These are phyloP conservation scores for Spinus pinus DNA, from an alignment of 2,797 vertebrate species.

Conservation along the genomic window DNA sequence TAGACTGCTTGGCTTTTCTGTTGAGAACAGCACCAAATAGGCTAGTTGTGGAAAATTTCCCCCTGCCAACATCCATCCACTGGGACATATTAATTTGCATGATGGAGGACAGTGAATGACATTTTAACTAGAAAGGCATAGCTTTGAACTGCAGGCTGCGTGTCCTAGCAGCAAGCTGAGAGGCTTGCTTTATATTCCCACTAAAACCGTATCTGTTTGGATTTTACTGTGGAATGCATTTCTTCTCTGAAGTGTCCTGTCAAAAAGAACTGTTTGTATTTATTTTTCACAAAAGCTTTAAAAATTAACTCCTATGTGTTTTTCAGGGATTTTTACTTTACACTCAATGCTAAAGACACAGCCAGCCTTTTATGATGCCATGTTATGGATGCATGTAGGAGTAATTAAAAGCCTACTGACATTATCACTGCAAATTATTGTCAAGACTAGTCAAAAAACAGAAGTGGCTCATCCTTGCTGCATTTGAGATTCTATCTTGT, in stretches of 20 bases:
- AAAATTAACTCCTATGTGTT: background rate
- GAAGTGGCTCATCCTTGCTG: background rate
- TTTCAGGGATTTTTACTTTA: background rate
- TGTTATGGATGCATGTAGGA: background rate
- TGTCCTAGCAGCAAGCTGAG: slow-evolving; percentile 25
- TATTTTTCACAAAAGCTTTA: background rate
- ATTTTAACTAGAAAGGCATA: background rate
- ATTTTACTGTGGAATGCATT: background rate
- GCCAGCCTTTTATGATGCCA: background rate
- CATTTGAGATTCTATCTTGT: background rate
- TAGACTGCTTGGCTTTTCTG: background rate
- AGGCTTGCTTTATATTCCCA: background rate
- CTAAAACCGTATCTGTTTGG: background rate
- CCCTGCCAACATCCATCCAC: background rate
- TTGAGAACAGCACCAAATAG: background rate
- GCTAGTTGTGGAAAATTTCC: background rate
- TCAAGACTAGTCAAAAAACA: background rate
- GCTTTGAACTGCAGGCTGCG: background rate
- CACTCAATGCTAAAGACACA: background rate
- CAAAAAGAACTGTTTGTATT: background rate
- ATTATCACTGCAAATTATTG: background rate
- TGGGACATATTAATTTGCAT: background rate
- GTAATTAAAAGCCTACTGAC: background rate
- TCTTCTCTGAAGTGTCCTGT: background rate
- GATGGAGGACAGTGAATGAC: background rate